Evolutionary conservation across 2,888 invertebrate species (phyloP).

Genomic region (Gisinianus flammeolus): DNA sequence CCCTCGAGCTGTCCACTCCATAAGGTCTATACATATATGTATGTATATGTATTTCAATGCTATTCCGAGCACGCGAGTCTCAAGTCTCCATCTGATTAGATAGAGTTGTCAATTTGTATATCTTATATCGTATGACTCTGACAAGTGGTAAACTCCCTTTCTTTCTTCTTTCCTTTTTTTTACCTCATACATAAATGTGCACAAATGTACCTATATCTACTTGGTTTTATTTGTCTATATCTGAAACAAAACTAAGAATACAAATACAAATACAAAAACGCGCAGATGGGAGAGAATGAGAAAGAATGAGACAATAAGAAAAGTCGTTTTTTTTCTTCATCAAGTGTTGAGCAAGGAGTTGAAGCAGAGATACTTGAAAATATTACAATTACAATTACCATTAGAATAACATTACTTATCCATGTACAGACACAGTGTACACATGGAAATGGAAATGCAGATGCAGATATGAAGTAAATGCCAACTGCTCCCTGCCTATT

Average conservation of each 20-base stretch:
- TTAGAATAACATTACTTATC: too few species aligned
- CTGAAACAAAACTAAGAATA: too few species aligned
- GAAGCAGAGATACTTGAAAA: too few species aligned
- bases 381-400: too few species aligned
- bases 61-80: constrained; percentile 12
- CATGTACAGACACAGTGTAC: too few species aligned
- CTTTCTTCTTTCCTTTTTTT: background rate
- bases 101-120: constrained; percentile 29
- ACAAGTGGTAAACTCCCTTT: constrained; percentile 30
- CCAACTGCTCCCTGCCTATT: too few species aligned
- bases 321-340: constrained; percentile 8
- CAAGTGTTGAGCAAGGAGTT: too few species aligned
- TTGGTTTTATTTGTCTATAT: too few species aligned
- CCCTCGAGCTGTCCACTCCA: background rate
- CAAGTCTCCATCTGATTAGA: constrained; percentile 20
- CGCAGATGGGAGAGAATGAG: background rate
- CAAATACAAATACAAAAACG: too few species aligned
- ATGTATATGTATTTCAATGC: constrained; percentile 18
- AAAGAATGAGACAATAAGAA: background rate
- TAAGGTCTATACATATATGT: background rate
- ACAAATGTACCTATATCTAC: background rate
- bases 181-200: background rate
- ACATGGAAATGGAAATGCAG: too few species aligned
- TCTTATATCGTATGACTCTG: background rate
- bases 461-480: too few species aligned